Conservation (phyloP, 2,888 invertebrate genomes). For the Cephus pulcher region DNA sequence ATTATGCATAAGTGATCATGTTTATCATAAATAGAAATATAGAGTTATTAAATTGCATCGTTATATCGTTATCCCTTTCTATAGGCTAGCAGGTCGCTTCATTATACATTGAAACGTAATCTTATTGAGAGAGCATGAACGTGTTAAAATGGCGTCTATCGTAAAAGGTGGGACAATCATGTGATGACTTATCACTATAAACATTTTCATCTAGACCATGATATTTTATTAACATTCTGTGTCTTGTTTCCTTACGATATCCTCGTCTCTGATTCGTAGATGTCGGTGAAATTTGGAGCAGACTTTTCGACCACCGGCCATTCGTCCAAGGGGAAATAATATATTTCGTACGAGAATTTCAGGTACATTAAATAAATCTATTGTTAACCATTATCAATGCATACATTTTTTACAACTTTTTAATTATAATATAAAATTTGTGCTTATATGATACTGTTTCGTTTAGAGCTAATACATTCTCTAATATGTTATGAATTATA, state of each 20-base stretch:
- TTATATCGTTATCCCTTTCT: neutral
- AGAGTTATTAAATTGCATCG: neutral
- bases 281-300: constrained; percentile 83
- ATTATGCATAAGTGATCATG: neutral
- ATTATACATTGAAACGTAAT: neutral
- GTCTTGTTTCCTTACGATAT: constrained; percentile 14
- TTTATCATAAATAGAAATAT: neutral
- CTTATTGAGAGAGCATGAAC: neutral
- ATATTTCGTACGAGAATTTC: constrained; percentile 86
- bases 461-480: neutral
- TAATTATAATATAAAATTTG: neutral
- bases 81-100: neutral
- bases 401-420: neutral
- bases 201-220: constrained; percentile 8
- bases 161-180: constrained; percentile 58
- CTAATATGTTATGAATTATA: neutral
- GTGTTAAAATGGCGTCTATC: constrained; percentile 59
- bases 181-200: constrained; percentile 22
- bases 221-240: constrained; percentile 1
- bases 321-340: constrained; percentile 89
- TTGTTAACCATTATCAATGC: neutral
- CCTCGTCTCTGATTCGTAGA: constrained; percentile 68
- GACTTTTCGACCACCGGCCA: constrained; percentile 88
- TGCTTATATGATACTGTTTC: neutral
- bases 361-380: constrained; percentile 68